Evolutionary conservation across 2,797 vertebrate species (phyloP), one percentile per base, ranked within the genome.

Genomic region (Prunella strophiata): DNA sequence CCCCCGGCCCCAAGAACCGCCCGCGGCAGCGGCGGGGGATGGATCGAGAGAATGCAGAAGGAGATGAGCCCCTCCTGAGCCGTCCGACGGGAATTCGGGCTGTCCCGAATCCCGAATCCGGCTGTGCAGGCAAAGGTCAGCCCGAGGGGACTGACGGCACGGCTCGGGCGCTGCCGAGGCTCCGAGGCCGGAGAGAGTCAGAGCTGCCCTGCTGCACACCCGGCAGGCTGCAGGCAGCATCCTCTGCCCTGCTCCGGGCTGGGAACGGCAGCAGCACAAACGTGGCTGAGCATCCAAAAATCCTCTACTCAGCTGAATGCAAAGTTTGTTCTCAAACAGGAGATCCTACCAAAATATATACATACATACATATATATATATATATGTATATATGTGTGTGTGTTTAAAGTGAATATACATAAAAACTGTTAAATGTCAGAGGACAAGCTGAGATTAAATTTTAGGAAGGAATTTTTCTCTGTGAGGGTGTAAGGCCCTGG

Each of bases 91-190:
- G 70, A 55, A 34, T 25, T 8, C 1, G 7, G 52, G 36, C 14
- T 16, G 57, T 38, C 75, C 86, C 34, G 13, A 20, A 36, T 10
- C 63, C 22, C 67, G 36, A 12, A 36, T 36, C 36, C 36, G 36
- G 36, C 36, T 0, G 80, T 4, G 29, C 36, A 27, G 42, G 12
- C 10, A 8, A 26, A 40, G 65, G 15, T 20, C 47, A 48, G 5
- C 30, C 74, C n/a, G 19, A 43, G 68, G 67, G 38, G 74, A 34
- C 3, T 3, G 18, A 0, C 0, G 3, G 57, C 71, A 0, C 1
- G 2, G 57, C 66, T 82, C 18, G 0, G 1, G 1, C 0, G 40
- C 61, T 47, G 76, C 65, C 38, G 0, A 6, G 32, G 26, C 59
- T 36, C 55, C 57, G 4, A 7, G 27, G 3, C 18, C 43, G 22